These are phyloP conservation scores for Lucinisca nassula DNA, from an alignment of 2,888 invertebrate genomes.

Conservation along the genomic window DNA sequence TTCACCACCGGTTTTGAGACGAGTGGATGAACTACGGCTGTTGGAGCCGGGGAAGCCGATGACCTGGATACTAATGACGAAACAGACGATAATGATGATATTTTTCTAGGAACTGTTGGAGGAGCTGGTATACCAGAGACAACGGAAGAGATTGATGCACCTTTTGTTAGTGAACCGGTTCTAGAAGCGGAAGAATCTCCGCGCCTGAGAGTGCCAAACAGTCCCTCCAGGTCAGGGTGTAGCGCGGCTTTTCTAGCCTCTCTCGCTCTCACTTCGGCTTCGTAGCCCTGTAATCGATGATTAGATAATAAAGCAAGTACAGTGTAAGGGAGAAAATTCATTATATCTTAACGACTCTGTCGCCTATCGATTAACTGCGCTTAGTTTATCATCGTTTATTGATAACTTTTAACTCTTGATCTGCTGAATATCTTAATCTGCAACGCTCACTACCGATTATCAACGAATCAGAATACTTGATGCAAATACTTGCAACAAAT, in stretches of 20 bases:
- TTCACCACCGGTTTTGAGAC: neutral
- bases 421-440: no score
- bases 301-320: no score
- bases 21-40: constrained; percentile 21
- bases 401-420: no score
- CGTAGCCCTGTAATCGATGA: constrained; percentile 71
- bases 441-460: no score
- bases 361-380: no score
- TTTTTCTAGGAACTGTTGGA: neutral
- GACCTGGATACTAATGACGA: neutral
- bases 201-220: constrained; percentile 77
- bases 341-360: no score
- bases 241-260: constrained; percentile 58
- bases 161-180: neutral
- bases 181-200: constrained; percentile 60
- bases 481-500: no score
- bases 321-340: no score
- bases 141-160: neutral
- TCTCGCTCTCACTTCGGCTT: constrained; percentile 75
- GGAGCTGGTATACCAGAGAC: neutral
- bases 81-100: neutral
- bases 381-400: no score
- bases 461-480: no score
- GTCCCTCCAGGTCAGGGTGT: constrained; percentile 75
- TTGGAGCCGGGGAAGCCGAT: neutral